Percentiles rank a stretch among this genome's conserved stretches.
Evolutionary conservation across 2,113 vertebrate species (phyloP).

Genomic region (Dipodomys merriami): DNA sequence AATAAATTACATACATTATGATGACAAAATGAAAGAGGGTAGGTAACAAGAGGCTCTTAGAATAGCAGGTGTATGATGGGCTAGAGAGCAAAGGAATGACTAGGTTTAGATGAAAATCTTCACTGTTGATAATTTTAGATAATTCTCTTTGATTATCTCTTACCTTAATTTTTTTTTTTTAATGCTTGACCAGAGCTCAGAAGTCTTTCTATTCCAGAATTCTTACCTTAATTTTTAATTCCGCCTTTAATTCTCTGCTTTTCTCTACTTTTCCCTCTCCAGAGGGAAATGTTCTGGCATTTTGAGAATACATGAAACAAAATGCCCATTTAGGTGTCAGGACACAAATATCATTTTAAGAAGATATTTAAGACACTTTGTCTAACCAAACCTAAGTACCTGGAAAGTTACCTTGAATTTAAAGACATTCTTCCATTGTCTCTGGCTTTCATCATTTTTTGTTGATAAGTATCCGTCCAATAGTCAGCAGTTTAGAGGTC

Average conservation of each 20-base stretch:
- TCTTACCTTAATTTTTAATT: not conserved
- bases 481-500: too few species aligned
- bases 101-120: not conserved
- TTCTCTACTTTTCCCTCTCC: not conserved
- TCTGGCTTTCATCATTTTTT: not conserved
- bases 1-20: not conserved
- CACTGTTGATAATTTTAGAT: constrained; percentile 9
- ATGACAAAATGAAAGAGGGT: not conserved
- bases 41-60: not conserved
- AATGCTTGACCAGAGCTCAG: too few species aligned
- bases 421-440: not conserved
- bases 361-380: not conserved
- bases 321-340: not conserved
- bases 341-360: not conserved
- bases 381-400: not conserved
- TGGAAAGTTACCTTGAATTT: not conserved
- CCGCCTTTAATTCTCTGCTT: not conserved
- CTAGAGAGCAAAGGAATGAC: not conserved
- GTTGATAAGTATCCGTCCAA: not conserved
- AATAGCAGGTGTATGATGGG: not conserved
- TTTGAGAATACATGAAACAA: not conserved
- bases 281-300: not conserved
- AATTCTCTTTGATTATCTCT: not conserved
- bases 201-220: too few species aligned
- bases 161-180: too few species aligned